A percentile compares a stretch with the other conserved stretches of the same genome.
Conservation (phyloP, 2,888 invertebrate species). For the Anodontia alba region DNA sequence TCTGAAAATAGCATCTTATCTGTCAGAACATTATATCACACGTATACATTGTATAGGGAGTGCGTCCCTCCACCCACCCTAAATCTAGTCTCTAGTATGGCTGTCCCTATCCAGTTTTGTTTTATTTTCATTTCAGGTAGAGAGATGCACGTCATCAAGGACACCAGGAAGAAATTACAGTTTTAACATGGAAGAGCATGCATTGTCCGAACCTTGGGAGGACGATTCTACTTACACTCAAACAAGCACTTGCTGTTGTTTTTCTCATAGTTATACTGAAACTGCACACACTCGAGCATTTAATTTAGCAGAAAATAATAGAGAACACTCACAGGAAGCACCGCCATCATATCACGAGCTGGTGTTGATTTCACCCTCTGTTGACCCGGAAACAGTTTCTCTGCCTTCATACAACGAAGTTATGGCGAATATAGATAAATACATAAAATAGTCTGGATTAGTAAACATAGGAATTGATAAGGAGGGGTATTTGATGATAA, state of each 20-base stretch:
- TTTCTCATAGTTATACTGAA: neutral
- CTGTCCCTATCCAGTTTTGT: too few species aligned
- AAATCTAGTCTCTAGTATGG: too few species aligned
- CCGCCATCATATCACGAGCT: neutral
- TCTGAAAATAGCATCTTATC: too few species aligned
- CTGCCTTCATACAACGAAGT: constrained; percentile 23
- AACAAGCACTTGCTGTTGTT: too few species aligned
- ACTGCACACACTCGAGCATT: neutral
- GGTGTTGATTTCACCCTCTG: constrained; percentile 8
- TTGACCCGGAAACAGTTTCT: neutral
- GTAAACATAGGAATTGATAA: too few species aligned
- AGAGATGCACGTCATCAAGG: neutral
- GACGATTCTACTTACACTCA: neutral
- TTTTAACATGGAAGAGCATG: neutral
- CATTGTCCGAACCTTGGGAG: neutral
- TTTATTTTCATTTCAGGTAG: too few species aligned
- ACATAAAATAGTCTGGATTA: neutral
- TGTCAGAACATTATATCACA: too few species aligned
- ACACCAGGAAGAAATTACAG: neutral
- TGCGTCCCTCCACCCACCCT: too few species aligned
- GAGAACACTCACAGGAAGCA: neutral
- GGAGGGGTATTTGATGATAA: too few species aligned
- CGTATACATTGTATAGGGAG: too few species aligned
- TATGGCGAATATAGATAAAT: constrained; percentile 19
- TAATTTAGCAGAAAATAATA: neutral